Percentiles rank a stretch among this genome's conserved stretches.
phyloP scores from a whole-genome alignment of 2,113 vertebrate genomes.

The Leucopternis melanops region DNA sequence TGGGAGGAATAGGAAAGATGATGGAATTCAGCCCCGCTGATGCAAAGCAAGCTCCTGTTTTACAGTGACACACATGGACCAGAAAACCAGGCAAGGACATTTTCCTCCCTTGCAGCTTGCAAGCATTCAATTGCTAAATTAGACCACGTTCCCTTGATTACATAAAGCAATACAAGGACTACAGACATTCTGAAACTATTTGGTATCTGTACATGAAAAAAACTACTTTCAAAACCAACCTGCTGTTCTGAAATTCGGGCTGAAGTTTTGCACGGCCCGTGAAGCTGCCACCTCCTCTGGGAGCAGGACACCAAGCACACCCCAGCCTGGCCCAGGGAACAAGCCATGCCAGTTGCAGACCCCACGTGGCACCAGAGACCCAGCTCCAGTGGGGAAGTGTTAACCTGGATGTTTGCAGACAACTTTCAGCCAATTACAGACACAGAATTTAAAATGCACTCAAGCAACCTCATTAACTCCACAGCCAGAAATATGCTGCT shows the following conservation, averaged over 20 bases:
- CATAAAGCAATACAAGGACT: background rate
- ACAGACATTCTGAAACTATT: rapidly evolving
- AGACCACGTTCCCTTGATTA: background rate
- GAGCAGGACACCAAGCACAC: background rate
- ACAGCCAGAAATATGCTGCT: background rate
- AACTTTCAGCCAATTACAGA: background rate
- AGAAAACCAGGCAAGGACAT: background rate
- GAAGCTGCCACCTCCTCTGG: background rate
- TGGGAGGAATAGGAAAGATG: background rate
- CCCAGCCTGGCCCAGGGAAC: rapidly evolving
- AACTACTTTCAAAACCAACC: background rate
- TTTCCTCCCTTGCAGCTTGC: background rate
- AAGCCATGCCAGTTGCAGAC: background rate
- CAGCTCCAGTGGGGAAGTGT: background rate
- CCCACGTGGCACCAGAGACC: background rate
- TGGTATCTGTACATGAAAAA: background rate
- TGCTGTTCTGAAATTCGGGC: rapidly evolving
- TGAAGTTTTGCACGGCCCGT: rapidly evolving
- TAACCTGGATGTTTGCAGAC: background rate
- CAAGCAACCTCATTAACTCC: background rate
- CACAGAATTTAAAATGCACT: background rate
- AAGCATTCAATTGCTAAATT: background rate
- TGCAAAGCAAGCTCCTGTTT: background rate
- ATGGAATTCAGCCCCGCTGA: background rate
- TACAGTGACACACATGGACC: background rate